A percentile compares a stretch with the other conserved stretches of the same genome.
These are phyloP conservation scores for Acanthopleura granulata DNA, from an alignment of 2,888 invertebrate species.

Conservation along the genomic window DNA sequence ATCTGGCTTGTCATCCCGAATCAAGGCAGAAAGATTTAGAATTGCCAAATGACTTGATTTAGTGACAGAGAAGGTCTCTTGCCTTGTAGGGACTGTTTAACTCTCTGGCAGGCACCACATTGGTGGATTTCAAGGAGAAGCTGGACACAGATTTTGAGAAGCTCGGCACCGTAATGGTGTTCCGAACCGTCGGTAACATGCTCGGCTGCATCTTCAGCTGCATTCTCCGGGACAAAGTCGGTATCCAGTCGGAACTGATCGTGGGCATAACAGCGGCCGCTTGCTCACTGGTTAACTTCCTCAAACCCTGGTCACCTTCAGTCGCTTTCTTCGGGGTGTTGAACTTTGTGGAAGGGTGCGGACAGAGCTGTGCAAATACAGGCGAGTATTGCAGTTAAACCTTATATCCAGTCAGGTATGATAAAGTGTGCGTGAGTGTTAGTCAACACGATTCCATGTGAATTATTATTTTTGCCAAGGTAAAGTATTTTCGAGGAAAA, in stretches of 20 bases:
- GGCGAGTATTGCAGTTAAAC: background rate
- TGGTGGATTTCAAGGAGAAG: constrained; percentile 12
- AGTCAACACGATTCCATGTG: no score
- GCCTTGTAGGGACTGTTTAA: background rate
- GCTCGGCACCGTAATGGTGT: background rate
- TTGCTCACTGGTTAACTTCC: background rate
- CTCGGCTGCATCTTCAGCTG: background rate
- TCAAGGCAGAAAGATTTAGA: no score
- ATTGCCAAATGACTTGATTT: no score
- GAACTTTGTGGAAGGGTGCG: background rate
- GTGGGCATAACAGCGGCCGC: background rate
- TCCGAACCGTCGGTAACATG: background rate
- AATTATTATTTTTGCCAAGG: no score
- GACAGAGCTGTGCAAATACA: background rate
- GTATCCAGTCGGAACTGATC: background rate
- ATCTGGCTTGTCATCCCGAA: no score
- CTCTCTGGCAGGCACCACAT: background rate
- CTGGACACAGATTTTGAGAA: background rate
- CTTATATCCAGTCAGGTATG: no score
- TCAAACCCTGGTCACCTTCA: background rate
- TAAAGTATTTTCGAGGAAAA: no score
- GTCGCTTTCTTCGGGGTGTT: constrained; percentile 3
- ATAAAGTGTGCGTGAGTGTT: no score
- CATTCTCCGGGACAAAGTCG: background rate
- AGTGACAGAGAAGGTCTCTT: background rate